phyloP scores from a whole-genome alignment of 2,113 vertebrate genomes.

The Scomber japonicus region DNA sequence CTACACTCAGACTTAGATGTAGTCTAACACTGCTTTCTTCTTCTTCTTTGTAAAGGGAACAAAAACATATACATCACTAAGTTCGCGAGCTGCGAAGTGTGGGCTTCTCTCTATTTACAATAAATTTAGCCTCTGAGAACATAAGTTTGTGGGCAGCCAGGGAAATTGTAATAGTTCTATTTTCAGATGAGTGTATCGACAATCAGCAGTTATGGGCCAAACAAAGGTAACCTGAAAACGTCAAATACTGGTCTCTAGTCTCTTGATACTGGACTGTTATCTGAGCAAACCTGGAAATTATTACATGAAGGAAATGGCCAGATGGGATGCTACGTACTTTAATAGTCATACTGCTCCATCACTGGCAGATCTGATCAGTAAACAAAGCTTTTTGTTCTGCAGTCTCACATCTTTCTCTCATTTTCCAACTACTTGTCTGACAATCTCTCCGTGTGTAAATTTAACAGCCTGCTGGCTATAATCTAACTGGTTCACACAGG shows the following conservation, averaged over 20 bases:
- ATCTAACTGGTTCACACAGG: not conserved
- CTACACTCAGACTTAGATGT: not conserved
- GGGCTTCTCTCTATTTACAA: conserved; percentile 8
- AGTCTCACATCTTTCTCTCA: not conserved
- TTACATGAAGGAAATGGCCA: not conserved
- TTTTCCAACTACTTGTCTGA: not conserved
- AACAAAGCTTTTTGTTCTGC: not conserved
- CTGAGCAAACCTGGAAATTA: not conserved
- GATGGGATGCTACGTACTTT: not conserved
- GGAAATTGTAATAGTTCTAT: conserved; percentile 13
- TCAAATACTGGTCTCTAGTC: not conserved
- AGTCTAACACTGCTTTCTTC: not conserved
- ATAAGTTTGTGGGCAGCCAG: conserved; percentile 10
- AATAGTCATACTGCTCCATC: not conserved
- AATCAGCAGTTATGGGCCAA: not conserved
- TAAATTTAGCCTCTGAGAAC: not conserved
- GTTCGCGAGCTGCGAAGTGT: not conserved
- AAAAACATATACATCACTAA: not conserved
- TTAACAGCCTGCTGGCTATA: not conserved
- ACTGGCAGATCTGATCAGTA: not conserved
- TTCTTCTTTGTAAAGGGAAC: not conserved
- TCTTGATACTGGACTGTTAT: not conserved
- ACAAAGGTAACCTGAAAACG: not conserved
- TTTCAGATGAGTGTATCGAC: conserved; percentile 11
- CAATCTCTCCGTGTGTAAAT: not conserved